Evolutionary conservation across 1,140 invertebrate species (phyloP), one percentile per base, ranked within the genome.

Genomic region (Tetranychus urticae): DNA sequence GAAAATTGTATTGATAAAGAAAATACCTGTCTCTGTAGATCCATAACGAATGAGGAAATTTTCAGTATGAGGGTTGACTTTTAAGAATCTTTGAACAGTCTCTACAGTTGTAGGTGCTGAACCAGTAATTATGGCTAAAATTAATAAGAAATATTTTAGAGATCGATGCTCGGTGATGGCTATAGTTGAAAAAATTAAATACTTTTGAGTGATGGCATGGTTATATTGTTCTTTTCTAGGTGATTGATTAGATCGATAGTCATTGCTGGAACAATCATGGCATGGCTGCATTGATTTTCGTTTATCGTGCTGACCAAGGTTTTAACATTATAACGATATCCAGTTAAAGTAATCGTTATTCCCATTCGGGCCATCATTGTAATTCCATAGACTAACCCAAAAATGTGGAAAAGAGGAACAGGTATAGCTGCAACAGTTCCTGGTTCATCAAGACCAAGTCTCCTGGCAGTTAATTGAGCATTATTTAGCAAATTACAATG

Each of bases 391-490:
- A 85, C 76, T 36, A 83, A 80, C 0, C 87, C 91, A 70, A 85
- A 89, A 14, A 84, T 89, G 70, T 98, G 93, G 69, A 96, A 97
- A 14, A 96, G 76, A 0, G 92, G 92, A 0, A 88, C 85, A 71
- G 89, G 82, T 0, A 83, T 67, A 68, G 86, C 89, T 48, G 86
- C 68, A 42, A 54, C 42, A 42, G 46, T 67, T 60, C 63, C 71
- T 65, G 72, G 73, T 58, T 74, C 56, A 37, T 45, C 47, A 7
- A 60, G n/a, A 52, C 76, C 75, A n/a, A 79, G 71, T 63, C 84
- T 76, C 59, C 74, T 71, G 0, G 79, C 81, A 54, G 77, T 72
- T 68, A 82, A 77, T 63, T 80, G 81, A 5, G 81, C 78, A 71
- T 97, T 96, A 69, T 97, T 97, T 0, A 93, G 75, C 7, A 90